Evolutionary conservation across 2,888 invertebrate genomes (phyloP).

Genomic region (Xestia ashworthii): DNA sequence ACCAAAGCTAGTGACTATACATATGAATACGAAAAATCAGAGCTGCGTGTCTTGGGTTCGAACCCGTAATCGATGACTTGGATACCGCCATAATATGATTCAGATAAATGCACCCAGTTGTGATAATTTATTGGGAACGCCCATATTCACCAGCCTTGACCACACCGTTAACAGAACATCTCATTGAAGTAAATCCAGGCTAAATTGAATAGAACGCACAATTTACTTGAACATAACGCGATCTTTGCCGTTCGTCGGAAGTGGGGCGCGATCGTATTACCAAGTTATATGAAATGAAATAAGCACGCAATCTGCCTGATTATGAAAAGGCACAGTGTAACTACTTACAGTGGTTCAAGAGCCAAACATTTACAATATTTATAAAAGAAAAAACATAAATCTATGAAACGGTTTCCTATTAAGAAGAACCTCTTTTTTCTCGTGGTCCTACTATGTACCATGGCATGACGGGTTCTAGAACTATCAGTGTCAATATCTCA

Average conservation of each 20-base stretch:
- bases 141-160: conserved; percentile 18
- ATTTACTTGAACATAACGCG: conserved; percentile 61
- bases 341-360: not conserved
- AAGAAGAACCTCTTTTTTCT: not conserved
- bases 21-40: too few relatives aligned
- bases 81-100: not conserved
- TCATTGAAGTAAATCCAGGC: conserved; percentile 49
- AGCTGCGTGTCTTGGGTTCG: too few relatives aligned
- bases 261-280: conserved; percentile 67
- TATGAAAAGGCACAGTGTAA: conserved; percentile 1
- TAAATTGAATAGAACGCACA: conserved; percentile 55
- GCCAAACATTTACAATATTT: not conserved
- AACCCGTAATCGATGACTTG: too few relatives aligned
- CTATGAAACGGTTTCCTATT: not conserved
- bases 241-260: conserved; percentile 63
- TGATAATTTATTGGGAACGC: conserved; percentile 13
- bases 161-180: conserved; percentile 34
- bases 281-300: conserved; percentile 76
- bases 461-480: not conserved
- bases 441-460: not conserved
- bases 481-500: not conserved
- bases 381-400: not conserved
- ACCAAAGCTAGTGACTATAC: too few relatives aligned
- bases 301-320: conserved; percentile 52
- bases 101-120: not conserved